Conservation (phyloP, 2,113 vertebrate species). For the Rissa tridactyla region DNA sequence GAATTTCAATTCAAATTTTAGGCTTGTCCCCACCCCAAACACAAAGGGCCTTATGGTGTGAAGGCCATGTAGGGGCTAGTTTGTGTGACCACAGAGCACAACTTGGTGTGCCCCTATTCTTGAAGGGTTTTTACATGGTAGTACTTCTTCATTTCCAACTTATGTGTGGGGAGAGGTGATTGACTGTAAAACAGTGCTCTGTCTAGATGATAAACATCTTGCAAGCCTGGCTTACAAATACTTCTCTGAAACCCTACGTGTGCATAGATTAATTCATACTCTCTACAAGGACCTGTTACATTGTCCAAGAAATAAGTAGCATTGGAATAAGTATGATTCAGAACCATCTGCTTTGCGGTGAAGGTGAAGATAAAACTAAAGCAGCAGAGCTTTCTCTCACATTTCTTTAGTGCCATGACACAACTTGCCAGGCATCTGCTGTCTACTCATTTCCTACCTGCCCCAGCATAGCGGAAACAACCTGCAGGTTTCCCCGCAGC, state of each 20-base stretch:
- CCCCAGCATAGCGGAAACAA: accelerated
- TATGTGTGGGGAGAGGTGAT: not conserved
- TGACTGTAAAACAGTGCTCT: not conserved
- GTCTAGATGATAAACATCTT: not conserved
- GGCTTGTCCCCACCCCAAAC: not conserved
- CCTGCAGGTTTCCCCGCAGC: not conserved
- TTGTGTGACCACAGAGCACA: not conserved
- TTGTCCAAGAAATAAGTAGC: not conserved
- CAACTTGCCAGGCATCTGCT: not conserved
- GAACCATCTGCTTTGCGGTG: not conserved
- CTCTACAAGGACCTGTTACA: not conserved
- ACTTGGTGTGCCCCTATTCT: not conserved
- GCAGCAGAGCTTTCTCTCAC: not conserved
- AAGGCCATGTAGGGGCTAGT: not conserved
- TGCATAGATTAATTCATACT: not conserved
- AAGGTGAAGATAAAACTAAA: not conserved
- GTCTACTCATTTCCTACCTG: not conserved
- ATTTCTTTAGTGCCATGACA: not conserved
- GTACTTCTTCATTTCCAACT: not conserved
- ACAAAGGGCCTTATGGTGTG: not conserved
- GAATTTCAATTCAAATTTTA: not conserved
- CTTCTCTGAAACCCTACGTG: not conserved
- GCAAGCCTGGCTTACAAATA: not conserved
- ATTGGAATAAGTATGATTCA: not conserved
- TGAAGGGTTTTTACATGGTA: not conserved